Percentiles rank a stretch among this genome's conserved stretches.
phyloP scores from a whole-genome alignment of 2,113 vertebrate species.

The Heliornis fulica region DNA sequence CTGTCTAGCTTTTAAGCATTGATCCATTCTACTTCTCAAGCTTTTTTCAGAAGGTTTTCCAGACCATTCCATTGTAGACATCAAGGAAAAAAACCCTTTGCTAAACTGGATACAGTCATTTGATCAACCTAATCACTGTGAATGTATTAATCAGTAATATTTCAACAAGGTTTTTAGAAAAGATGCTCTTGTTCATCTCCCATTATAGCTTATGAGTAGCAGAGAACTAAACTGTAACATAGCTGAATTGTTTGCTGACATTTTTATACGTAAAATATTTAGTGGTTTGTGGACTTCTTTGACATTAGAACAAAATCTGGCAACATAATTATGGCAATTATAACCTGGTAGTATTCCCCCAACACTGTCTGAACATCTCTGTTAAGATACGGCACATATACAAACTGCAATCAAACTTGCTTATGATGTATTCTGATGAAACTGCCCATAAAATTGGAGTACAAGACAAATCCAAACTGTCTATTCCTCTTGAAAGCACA shows the following conservation, averaged over 20 bases:
- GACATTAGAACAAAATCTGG: too few relatives aligned
- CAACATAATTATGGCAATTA: too few relatives aligned
- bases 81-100: background rate
- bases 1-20: background rate
- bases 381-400: background rate
- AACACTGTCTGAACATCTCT: background rate
- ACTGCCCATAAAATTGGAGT: background rate
- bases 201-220: background rate
- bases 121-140: background rate
- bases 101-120: background rate
- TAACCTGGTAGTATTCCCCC: background rate
- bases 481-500: background rate
- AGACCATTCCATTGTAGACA: background rate
- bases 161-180: background rate
- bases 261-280: background rate
- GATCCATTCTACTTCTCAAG: background rate
- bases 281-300: background rate
- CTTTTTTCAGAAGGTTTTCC: background rate
- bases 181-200: background rate
- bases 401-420: background rate
- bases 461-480: background rate
- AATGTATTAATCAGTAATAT: background rate
- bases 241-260: background rate
- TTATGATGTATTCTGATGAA: background rate
- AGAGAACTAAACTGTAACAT: background rate